phyloP scores from a whole-genome alignment of 2,797 vertebrate species.

The Smutsia gigantea region DNA sequence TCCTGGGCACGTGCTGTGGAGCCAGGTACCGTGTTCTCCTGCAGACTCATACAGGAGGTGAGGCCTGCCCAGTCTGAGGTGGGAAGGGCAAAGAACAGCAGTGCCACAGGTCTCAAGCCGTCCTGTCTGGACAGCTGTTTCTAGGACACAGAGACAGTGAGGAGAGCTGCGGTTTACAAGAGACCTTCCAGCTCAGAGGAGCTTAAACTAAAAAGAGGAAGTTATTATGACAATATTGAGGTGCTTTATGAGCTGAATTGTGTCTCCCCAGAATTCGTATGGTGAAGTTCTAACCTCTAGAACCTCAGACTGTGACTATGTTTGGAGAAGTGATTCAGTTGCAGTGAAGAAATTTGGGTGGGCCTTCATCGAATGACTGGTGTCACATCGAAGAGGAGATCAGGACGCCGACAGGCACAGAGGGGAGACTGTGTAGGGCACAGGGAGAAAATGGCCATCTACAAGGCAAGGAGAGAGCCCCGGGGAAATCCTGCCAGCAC shows the following conservation, averaged over 20 bases:
- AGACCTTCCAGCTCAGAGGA: not conserved
- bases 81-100: not conserved
- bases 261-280: not conserved
- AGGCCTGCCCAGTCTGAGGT: not conserved
- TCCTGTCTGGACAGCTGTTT: not conserved
- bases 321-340: not conserved
- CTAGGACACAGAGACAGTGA: not conserved
- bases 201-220: not conserved
- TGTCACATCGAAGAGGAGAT: not conserved
- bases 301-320: no score
- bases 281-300: not conserved
- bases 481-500: not conserved
- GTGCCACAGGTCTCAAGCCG: not conserved
- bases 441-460: not conserved
- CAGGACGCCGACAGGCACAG: not conserved
- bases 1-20: fast-evolving
- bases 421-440: not conserved
- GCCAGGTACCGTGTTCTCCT: fast-evolving
- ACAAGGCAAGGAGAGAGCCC: not conserved
- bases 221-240: not conserved
- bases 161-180: not conserved
- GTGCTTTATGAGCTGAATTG: not conserved
- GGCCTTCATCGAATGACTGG: not conserved
- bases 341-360: not conserved
- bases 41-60: not conserved